phyloP scores from a whole-genome alignment of 35 echinoderm and acorn worm genomes.

The Amphiura filiformis region DNA sequence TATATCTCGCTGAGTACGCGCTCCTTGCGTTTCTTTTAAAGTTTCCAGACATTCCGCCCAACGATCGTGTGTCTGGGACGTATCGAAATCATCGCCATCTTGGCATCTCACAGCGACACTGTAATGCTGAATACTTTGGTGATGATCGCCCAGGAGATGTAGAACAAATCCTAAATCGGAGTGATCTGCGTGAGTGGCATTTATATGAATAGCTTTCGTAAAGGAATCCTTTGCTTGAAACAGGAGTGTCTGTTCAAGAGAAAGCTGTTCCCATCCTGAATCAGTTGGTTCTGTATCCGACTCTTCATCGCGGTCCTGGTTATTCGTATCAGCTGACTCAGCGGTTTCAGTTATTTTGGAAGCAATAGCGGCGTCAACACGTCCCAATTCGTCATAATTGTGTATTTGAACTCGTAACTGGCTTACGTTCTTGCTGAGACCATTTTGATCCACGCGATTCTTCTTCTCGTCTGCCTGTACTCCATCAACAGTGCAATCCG shows the following conservation, averaged over 20 bases:
- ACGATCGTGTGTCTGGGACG: conserved; percentile 55
- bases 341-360: too few relatives aligned
- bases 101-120: conserved; percentile 51
- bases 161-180: conserved; percentile 75
- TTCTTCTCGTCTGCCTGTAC: too few relatives aligned
- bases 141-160: conserved; percentile 33
- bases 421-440: too few relatives aligned
- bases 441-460: too few relatives aligned
- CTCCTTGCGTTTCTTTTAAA: conserved; percentile 63
- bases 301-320: too few relatives aligned
- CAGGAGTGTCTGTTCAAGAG: conserved; percentile 2
- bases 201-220: conserved; percentile 42
- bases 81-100: conserved; percentile 72
- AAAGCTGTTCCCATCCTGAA: too few relatives aligned
- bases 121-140: conserved; percentile 29
- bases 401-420: too few relatives aligned
- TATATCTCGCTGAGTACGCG: conserved; percentile 23
- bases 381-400: too few relatives aligned
- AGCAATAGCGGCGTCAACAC: too few relatives aligned
- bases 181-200: conserved; percentile 72
- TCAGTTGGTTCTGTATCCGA: too few relatives aligned
- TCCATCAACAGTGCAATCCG: too few relatives aligned
- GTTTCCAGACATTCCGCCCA: conserved; percentile 74
- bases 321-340: too few relatives aligned
- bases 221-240: conserved; percentile 53